Conservation (phyloP, 2,797 vertebrate genomes). For the Pangasius krempfi region DNA sequence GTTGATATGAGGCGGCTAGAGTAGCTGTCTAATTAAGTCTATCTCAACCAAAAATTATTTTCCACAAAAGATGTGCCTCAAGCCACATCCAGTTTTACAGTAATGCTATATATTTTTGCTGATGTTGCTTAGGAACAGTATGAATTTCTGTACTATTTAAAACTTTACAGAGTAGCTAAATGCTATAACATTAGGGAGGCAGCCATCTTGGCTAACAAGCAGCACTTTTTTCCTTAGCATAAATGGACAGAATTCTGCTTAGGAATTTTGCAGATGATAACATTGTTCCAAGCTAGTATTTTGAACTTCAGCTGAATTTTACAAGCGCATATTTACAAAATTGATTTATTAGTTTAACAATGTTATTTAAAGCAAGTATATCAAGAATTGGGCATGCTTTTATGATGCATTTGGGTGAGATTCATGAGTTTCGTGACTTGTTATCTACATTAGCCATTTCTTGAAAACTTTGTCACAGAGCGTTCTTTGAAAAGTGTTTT, state of each 20-base stretch:
- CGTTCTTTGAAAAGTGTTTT: neutral
- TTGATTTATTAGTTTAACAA: neutral
- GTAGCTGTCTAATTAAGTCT: neutral
- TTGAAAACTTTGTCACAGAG: neutral
- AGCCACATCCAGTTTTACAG: neutral
- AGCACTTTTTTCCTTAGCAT: neutral
- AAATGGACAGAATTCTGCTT: neutral
- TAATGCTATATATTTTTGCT: neutral
- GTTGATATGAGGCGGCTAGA: neutral
- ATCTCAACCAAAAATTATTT: neutral
- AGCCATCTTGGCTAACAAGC: neutral
- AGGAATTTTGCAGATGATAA: neutral
- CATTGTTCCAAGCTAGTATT: too few relatives aligned
- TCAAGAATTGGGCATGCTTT: neutral
- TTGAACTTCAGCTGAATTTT: neutral
- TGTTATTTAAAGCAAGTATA: neutral
- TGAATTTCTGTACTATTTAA: neutral
- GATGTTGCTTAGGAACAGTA: neutral
- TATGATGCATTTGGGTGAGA: neutral
- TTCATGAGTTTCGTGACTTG: neutral
- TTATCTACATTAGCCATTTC: neutral
- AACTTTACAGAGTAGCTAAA: neutral
- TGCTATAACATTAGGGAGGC: neutral
- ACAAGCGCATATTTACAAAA: neutral
- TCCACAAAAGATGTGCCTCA: neutral